Conservation (phyloP, 2,888 invertebrate species). For the Tyria jacobaeae region DNA sequence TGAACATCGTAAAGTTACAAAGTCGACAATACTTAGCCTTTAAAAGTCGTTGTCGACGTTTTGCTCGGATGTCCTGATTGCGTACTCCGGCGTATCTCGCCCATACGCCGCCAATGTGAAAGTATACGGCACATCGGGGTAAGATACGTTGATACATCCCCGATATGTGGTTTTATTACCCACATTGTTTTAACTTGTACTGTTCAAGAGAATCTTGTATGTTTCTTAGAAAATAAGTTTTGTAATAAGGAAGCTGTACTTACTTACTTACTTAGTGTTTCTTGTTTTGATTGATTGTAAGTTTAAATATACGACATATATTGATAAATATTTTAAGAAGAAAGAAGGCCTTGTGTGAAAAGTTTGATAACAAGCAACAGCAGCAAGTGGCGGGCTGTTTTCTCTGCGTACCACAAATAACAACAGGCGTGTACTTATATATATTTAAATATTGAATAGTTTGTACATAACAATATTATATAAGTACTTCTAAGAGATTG, state of each 20-base stretch:
- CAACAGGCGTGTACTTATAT: too few species aligned
- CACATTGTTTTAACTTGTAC: constrained; percentile 15
- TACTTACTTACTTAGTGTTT: too few species aligned
- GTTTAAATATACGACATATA: too few species aligned
- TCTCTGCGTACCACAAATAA: too few species aligned
- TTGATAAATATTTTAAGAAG: too few species aligned
- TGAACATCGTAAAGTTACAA: not conserved
- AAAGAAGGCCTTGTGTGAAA: too few species aligned
- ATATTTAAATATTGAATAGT: too few species aligned
- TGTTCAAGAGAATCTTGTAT: constrained; percentile 1
- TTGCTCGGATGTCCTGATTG: constrained; percentile 33
- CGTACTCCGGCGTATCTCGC: constrained; percentile 42
- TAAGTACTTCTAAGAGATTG: too few species aligned
- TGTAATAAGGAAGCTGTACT: not conserved
- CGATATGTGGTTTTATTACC: constrained; percentile 32
- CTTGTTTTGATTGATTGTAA: too few species aligned
- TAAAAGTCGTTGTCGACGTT: not conserved
- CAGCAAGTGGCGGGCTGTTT: too few species aligned
- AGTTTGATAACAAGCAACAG: too few species aligned
- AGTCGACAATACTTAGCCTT: constrained; percentile 8
- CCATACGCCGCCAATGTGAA: constrained; percentile 19
- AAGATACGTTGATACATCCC: constrained; percentile 19
- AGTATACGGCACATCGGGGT: constrained; percentile 25
- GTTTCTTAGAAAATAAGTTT: not conserved
- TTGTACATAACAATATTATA: too few species aligned